Base-by-base conservation (phyloP, 2,113 vertebrate genomes). In the Sceloporus tristichus region DNA sequence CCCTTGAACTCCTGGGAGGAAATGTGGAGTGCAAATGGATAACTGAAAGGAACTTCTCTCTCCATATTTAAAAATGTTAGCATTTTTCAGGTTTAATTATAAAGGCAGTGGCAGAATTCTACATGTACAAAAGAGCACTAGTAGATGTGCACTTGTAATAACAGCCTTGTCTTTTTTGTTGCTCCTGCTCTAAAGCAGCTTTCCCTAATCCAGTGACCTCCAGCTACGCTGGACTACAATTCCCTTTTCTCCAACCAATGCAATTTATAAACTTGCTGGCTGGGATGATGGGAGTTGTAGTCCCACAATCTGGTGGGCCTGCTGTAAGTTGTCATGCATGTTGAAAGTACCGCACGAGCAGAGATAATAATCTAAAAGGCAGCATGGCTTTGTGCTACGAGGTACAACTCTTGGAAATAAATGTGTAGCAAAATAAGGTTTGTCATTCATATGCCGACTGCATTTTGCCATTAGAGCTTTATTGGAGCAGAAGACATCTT, bases 401-500 rank as follows among this genome's bases (percentile, higher is more conserved):
- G 82, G 71, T n/a, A 11, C 0, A 13, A 92, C 85, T 54, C 70
- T 56, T 0, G 0, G 62, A 71, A 82, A 2, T 74, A 70, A 85
- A 71, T 0, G 1, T 0, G 0, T 84, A 85, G 79, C 88, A 78
- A 89, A 93, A 89, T 84, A 85, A 90, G 81, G 48, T 1, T 2
- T 75, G 83, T 89, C 82, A 25, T 53, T 48, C 78, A 66, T 86
- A 73, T 34, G 81, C 85, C 65, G 23, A 62, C 82, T 85, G 48
- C 85, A 82, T 89, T 79, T 83, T 68, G 19, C 84, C 86, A 91
- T 92, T 25, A 92, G 9, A 27, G 2, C 16, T 84, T 34, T 85
- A 84, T 88, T 89, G 91, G 92, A 89, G 84, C 16, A 0, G 91
- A 85, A 40, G 53, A 90, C 79, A 91, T 93, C 86, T 91, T 88